phyloP scores from a whole-genome alignment of 2,797 vertebrate species.

The Chloroceryle inda region DNA sequence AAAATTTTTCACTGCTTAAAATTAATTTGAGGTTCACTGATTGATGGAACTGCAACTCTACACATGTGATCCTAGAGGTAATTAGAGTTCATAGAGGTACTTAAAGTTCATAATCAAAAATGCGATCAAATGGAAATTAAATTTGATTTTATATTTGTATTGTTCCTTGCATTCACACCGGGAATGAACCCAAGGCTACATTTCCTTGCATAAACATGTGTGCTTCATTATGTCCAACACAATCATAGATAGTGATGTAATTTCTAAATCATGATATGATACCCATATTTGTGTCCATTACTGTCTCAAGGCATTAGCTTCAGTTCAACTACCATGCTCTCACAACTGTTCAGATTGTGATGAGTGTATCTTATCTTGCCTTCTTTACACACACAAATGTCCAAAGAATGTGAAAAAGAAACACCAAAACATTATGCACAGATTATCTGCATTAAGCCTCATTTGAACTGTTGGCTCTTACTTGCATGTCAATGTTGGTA shows the following conservation, averaged over 20 bases:
- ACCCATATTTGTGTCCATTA: accelerated
- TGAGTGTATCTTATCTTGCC: not conserved
- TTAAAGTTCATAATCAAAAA: not conserved
- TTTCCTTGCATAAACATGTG: not conserved
- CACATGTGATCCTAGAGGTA: not conserved
- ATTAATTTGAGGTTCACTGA: not conserved
- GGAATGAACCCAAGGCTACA: not conserved
- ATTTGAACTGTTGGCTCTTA: not conserved
- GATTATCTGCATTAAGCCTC: not conserved
- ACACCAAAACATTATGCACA: not conserved
- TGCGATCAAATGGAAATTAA: not conserved
- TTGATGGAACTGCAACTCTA: not conserved
- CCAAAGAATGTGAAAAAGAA: not conserved
- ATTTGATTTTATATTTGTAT: not conserved
- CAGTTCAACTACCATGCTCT: not conserved
- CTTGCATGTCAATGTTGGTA: not conserved
- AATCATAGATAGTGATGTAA: not conserved
- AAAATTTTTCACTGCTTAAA: not conserved
- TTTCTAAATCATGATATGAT: not conserved
- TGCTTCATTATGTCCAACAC: not conserved
- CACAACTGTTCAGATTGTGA: not conserved
- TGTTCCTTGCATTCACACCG: not conserved
- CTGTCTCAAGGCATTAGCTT: not conserved
- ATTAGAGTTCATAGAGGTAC: not conserved
- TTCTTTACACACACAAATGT: not conserved